These are phyloP conservation scores for Morpho deidamia DNA, from an alignment of 2,888 invertebrate species.

Conservation along the genomic window DNA sequence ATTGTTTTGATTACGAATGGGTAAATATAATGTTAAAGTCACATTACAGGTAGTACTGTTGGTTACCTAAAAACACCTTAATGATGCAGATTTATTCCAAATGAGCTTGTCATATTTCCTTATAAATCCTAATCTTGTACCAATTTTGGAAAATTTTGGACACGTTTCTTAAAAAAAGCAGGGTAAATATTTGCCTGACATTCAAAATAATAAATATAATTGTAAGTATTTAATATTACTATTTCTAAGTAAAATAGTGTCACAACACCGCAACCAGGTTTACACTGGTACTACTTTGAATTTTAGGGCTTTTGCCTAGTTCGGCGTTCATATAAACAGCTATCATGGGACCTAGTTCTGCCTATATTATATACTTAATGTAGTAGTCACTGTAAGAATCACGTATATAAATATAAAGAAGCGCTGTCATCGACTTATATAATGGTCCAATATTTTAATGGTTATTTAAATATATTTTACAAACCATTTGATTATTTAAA, in stretches of 20 bases:
- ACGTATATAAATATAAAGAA: not conserved
- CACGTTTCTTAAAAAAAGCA: conserved; percentile 64
- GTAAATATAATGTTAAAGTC: too few species aligned
- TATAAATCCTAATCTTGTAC: conserved; percentile 51
- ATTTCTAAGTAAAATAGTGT: conserved; percentile 23
- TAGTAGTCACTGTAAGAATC: conserved; percentile 8
- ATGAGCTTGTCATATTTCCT: conserved; percentile 15
- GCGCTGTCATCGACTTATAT: conserved; percentile 6
- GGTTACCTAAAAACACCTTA: not conserved
- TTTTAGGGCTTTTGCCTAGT: conserved; percentile 31
- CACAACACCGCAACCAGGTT: conserved; percentile 25
- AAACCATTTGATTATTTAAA: not conserved
- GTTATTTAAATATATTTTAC: conserved; percentile 1
- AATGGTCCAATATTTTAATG: conserved; percentile 19
- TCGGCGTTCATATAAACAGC: conserved; percentile 25
- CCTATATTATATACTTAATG: conserved; percentile 18
- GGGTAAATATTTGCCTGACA: conserved; percentile 69
- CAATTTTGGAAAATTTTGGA: conserved; percentile 49
- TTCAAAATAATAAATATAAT: conserved; percentile 45
- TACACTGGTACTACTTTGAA: conserved; percentile 30
- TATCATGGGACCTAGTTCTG: conserved; percentile 33
- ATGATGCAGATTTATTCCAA: conserved; percentile 24
- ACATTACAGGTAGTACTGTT: not conserved
- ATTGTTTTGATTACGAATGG: too few species aligned
- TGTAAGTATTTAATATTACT: conserved; percentile 35